These are phyloP conservation scores for cat (Felis catus) DNA, from an alignment of 2,113 vertebrate species.

Conservation along the genomic window F.catus_Fca126_mat1.0 CM031415.1:199966501-199967000, in stretches of 20 bases:
- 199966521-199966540: not conserved
- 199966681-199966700: not conserved
- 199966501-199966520: not conserved
- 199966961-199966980: not conserved
- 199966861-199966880: not conserved
- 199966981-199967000: no score
- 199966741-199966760: fast-evolving
- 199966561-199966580: not conserved
- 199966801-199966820: not conserved
- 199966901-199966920: not conserved
- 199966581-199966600: not conserved
- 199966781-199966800: not conserved
- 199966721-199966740: not conserved
- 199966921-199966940: not conserved
- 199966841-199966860: not conserved
- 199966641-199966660: not conserved
- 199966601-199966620: not conserved
- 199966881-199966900: not conserved
- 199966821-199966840: not conserved
- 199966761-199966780: not conserved
- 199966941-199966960: not conserved
- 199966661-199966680: not conserved
- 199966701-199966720: not conserved
- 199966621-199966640: not conserved
- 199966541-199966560: not conserved